Base-by-base conservation (phyloP, 2,797 vertebrate genomes). In the Falco biarmicus region DNA sequence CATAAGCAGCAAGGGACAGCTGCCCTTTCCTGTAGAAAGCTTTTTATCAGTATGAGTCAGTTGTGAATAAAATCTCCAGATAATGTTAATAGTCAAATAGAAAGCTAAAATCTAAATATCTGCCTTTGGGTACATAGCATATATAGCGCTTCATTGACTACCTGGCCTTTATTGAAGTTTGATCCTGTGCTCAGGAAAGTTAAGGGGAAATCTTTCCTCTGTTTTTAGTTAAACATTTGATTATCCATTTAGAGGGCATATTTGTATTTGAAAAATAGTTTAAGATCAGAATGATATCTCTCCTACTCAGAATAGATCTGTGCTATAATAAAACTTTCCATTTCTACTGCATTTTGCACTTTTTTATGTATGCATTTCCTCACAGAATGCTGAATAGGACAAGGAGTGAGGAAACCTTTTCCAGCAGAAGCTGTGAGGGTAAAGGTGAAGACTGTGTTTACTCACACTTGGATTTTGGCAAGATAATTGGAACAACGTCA, bases 401-500 rank as follows among this genome's bases (percentile, higher is more conserved):
- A 88, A 84, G 48, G 74, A 85, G 10, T 15, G 73, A 83, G 60
- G 78, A 85, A 87, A 84, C 70, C 11, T 82, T 89, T 75, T 94
- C 84, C 70, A 84, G 59, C 19, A 84, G 76, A 93, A 91, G 41
- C 68, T 87, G 60, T 65, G 60, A 96, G 79, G 57, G 37, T 91
- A 83, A 87, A 90, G 54, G 65, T 78, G 61, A 92, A 83, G 69
- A 51, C 45, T 81, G 21, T 95, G 89, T 95, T 95, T 95, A 86
- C 66, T 84, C 87, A 81, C 73, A 69, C 68, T 88, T 91, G 83
- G 87, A 96, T 88, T 81, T 86, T 94, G 93, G 85, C 93, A 95
- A 81, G 76, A 65, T 84, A 76, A 77, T 76, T 91, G 73, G 89
- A 92, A 94, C 87, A 95, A 88, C 53, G 71, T 96, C 90, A 96